Percentiles rank a stretch among this genome's conserved stretches.
These are phyloP conservation scores for Alloplasta piceator DNA, from an alignment of 2,888 invertebrate species.

Conservation along the genomic window DNA sequence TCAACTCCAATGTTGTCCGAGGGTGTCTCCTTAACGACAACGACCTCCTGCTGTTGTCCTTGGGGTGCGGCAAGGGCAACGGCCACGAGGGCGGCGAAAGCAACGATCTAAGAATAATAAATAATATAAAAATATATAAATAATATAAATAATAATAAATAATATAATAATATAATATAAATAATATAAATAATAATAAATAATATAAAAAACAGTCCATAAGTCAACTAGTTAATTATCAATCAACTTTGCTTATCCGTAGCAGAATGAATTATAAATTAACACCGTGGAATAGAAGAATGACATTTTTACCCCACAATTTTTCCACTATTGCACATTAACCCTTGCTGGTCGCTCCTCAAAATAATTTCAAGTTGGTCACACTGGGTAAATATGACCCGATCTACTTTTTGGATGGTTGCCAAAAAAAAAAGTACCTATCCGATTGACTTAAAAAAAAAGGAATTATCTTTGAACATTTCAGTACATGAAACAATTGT, in stretches of 20 bases:
- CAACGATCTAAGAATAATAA: conserved; percentile 69
- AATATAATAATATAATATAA: no score
- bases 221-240: conserved; percentile 63
- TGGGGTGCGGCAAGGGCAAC: conserved; percentile 73
- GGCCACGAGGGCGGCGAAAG: conserved; percentile 72
- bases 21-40: conserved; percentile 72
- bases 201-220: conserved; percentile 68
- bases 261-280: conserved; percentile 73
- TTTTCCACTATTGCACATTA: conserved; percentile 26
- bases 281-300: conserved; percentile 76
- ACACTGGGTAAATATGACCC: no score
- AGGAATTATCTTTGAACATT: no score
- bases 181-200: no score
- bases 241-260: conserved; percentile 74
- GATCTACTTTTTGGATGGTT: no score
- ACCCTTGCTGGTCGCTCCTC: no score
- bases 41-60: conserved; percentile 46
- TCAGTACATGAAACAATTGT: no score
- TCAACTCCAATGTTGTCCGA: conserved; percentile 76
- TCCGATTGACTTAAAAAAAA: no score
- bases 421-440: no score
- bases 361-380: no score
- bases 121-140: background rate
- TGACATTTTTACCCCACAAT: conserved; percentile 71
- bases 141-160: no score